These are phyloP conservation scores for Heteromormyrus szaboi DNA, from an alignment of 2,797 vertebrate species.

Conservation along the genomic window DNA sequence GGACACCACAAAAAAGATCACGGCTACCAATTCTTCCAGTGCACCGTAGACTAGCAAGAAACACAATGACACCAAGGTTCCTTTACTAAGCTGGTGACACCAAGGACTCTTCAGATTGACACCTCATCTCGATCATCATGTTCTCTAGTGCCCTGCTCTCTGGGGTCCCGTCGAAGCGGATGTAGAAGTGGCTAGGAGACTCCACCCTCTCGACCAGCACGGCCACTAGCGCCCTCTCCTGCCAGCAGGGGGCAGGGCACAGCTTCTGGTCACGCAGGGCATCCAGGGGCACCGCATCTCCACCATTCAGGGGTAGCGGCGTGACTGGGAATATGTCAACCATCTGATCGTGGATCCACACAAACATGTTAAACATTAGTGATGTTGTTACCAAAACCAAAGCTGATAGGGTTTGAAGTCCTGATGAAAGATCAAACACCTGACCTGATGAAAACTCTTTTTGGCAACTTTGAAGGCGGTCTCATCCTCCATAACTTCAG, in stretches of 20 bases:
- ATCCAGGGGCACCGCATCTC: slow-evolving; percentile 67
- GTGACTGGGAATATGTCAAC: slow-evolving; percentile 36
- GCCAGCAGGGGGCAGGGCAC: slow-evolving; percentile 51
- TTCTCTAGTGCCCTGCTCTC: slow-evolving; percentile 67
- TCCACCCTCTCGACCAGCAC: slow-evolving; percentile 70
- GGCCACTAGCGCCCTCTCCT: slow-evolving; percentile 58
- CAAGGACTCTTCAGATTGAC: neutral
- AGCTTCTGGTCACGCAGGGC: slow-evolving; percentile 66
- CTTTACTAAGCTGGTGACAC: neutral
- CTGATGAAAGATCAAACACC: neutral
- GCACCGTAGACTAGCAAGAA: neutral
- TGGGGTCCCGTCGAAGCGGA: slow-evolving; percentile 63
- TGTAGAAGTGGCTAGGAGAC: slow-evolving; percentile 79
- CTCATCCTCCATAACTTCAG: slow-evolving; percentile 16
- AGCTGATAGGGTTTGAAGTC: neutral
- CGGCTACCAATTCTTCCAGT: neutral
- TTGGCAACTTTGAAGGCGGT: slow-evolving; percentile 19
- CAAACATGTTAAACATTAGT: neutral
- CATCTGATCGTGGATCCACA: slow-evolving; percentile 29
- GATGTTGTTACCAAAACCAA: neutral
- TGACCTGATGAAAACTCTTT: slow-evolving; percentile 42
- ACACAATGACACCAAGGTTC: neutral
- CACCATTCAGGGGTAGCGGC: slow-evolving; percentile 21
- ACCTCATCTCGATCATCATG: slow-evolving; percentile 94
- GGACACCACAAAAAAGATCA: slow-evolving; percentile 12